Evolutionary conservation across 2,113 vertebrate genomes (phyloP), one percentile per base, ranked within the genome.

Genomic region (Poeciliopsis turrubarensis): DNA sequence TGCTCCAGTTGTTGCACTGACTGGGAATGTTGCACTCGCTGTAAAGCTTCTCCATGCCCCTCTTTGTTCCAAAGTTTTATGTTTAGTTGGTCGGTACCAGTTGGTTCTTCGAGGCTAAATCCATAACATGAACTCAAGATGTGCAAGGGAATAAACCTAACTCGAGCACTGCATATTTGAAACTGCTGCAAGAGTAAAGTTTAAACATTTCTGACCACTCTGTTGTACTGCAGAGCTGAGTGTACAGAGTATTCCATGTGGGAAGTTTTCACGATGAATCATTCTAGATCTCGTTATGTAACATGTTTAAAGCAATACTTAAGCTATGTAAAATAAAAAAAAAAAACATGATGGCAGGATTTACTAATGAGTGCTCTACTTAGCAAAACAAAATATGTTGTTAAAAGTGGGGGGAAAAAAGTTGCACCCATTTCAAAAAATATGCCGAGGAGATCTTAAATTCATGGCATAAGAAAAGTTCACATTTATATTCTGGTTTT

Each of bases 1-100:
- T 78, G 75, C 77, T 87, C 47, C 41, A 29, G 39, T 75, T 73
- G 51, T 66, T 88, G 87, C 81, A 81, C 86, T 89, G 72, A 75
- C 70, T 79, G 66, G 54, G 67, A 68, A 51, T 62, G 31, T 81
- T 79, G 86, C 87, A 62, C 69, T 82, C 0, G 37, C 65, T 22
- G 57, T 60, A 72, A 44, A 4, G 68, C 78, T 83, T 83, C 72
- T 39, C 72, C 70, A 30, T 39, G 54, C 25, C 19, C 32, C 51
- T 66, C 67, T 80, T 70, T 79, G 71, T 64, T 81, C 25, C 70
- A 60, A 63, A n/a, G 70, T 60, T 44, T 30, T 19, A 65, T 64
- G 8, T 77, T 77, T 62, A 62, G 60, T 76, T 77, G 65, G 22
- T 78, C 57, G 44, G 51, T 65, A 60, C 72, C 74, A 32, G 72